phyloP scores from a whole-genome alignment of 2,888 invertebrate genomes.

The Tenodera sinensis region DNA sequence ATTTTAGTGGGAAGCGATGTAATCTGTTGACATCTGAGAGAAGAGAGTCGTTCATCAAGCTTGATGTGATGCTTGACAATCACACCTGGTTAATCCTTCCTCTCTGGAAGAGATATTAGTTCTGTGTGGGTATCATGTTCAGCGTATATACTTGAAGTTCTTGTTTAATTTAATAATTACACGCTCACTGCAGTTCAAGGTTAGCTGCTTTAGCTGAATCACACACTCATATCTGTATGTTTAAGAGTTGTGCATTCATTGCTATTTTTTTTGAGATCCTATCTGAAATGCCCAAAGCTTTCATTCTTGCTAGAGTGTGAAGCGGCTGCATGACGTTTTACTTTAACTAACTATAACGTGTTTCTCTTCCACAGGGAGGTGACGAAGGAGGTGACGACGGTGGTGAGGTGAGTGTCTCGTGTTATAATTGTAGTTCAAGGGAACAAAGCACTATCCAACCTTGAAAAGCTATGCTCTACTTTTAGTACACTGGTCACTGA shows the following conservation, averaged over 20 bases:
- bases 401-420: constrained; percentile 22
- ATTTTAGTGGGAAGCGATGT: too few species aligned
- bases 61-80: too few species aligned
- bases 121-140: too few species aligned
- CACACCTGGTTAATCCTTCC: too few species aligned
- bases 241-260: background rate
- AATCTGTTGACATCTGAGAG: too few species aligned
- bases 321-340: background rate
- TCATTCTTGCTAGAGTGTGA: background rate
- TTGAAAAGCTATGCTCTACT: background rate
- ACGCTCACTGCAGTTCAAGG: background rate
- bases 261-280: background rate
- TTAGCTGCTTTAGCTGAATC: too few species aligned
- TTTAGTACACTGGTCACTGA: background rate
- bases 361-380: constrained; percentile 34
- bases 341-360: background rate
- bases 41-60: too few species aligned
- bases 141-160: background rate
- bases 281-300: background rate
- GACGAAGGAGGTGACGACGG: constrained; percentile 37
- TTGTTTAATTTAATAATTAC: background rate
- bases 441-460: background rate
- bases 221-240: background rate
- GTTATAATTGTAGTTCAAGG: background rate
- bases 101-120: too few species aligned